phyloP scores from a whole-genome alignment of 2,113 vertebrate species.

The Spermophilus dauricus region DNA sequence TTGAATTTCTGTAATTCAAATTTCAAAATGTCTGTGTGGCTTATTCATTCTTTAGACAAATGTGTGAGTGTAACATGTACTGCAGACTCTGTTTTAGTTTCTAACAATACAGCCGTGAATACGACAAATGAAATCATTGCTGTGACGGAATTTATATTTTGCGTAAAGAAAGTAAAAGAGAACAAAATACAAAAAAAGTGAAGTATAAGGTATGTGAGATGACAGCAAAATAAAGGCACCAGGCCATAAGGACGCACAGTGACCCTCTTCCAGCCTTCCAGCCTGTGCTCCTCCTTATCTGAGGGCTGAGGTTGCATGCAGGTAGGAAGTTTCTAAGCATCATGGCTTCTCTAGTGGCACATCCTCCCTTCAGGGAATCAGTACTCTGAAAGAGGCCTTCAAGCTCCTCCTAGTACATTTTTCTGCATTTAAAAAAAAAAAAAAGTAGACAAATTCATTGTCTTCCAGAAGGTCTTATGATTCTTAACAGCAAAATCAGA shows the following conservation, averaged over 20 bases:
- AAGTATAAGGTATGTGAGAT: rapidly evolving
- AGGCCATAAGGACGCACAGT: too few species aligned
- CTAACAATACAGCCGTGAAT: background rate
- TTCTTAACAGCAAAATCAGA: background rate
- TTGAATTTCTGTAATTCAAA: background rate
- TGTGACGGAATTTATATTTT: rapidly evolving
- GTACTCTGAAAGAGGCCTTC: background rate
- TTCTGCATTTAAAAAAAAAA: background rate
- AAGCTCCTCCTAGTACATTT: rapidly evolving
- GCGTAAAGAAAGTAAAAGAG: rapidly evolving
- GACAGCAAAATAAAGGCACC: rapidly evolving
- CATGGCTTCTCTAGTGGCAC: rapidly evolving
- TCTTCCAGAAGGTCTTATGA: rapidly evolving
- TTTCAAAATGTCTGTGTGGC: rapidly evolving
- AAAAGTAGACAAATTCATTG: background rate
- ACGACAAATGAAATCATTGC: background rate
- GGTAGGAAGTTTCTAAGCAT: rapidly evolving
- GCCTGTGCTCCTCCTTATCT: background rate
- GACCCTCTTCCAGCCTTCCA: background rate
- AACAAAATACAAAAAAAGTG: rapidly evolving
- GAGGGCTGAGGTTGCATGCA: too few species aligned
- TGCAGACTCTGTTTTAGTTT: background rate
- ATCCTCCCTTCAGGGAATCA: rapidly evolving
- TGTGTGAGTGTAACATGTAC: rapidly evolving
- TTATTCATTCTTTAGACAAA: rapidly evolving